Base-by-base conservation (phyloP, 2,888 invertebrate species). In the Cerceris ruficornis region DNA sequence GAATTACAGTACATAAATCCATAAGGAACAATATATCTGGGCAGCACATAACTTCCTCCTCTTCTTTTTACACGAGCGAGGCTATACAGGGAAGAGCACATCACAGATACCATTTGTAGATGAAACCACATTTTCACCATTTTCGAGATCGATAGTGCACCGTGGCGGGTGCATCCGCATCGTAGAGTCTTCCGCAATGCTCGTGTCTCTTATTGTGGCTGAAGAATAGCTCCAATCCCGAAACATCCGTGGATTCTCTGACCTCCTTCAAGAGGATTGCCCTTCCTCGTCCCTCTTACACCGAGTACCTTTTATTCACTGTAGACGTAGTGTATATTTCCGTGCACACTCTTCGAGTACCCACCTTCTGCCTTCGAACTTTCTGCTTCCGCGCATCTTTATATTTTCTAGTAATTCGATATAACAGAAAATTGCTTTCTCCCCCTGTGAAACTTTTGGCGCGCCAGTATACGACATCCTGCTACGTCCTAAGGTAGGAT, bases 161-260 rank as follows among this genome's bases (percentile, higher is more conserved):
- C 69, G 69, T 17, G 60, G 64, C 64, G 75, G 68, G 77, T 77
- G 79, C 77, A 79, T 78, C 80, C 71, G 80, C 76, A 75, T 82
- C 82, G 79, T 72, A 28, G 77, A 82, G 61, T 64, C 76, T 72
- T 77, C 67, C 50, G 65, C 73, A 43, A 61, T 61, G 55, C 54
- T 54, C 65, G 80, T 82, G 77, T 85, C 83, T 82, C 86, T 87
- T 87, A 86, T 87, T 85, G 81, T 74, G 70, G 78, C 69, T 86
- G 84, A 88, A 85, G 83, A 88, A 88, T 88, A 82, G 85, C 82
- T 77, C 82, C 87, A 87, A 88, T 88, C 86, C 86, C 74, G 81
- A 81, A 82, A 81, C 82, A 81, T 81, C 75, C 72, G 70, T 64
- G 64, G 68, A 77, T 81, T 76, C 81, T 77, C 75, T 84, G 87